phyloP scores from a whole-genome alignment of 2,797 vertebrate species.

The Nyctalus aviator region DNA sequence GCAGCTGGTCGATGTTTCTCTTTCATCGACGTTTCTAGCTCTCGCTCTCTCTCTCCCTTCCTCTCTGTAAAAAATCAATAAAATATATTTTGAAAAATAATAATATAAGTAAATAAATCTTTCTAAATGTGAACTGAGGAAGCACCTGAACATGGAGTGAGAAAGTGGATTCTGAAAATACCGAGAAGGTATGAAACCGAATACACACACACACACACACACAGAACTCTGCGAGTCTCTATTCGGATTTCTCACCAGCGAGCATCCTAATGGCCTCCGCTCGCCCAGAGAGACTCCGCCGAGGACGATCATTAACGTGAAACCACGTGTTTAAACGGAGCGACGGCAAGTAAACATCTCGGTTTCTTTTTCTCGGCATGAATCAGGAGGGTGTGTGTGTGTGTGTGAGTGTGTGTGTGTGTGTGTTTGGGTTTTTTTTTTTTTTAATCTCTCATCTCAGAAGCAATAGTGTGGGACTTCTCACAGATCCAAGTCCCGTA shows the following conservation, averaged over 20 bases:
- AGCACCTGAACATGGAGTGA: not conserved
- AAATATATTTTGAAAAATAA: too few relatives aligned
- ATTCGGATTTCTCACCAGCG: not conserved
- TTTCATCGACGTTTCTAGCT: not conserved
- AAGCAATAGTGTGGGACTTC: slow-evolving; percentile 22
- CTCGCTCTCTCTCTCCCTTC: not conserved
- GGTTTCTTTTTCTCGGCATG: not conserved
- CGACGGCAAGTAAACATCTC: not conserved
- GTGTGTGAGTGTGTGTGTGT: too few relatives aligned
- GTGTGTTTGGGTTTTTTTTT: not conserved
- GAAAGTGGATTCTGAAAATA: not conserved
- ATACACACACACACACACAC: not conserved
- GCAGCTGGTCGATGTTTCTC: too few relatives aligned
- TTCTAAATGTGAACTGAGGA: not conserved
- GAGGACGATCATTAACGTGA: not conserved
- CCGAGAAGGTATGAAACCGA: not conserved
- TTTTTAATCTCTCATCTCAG: not conserved
- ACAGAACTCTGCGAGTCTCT: not conserved
- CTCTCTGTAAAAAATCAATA: too few relatives aligned
- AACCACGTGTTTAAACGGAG: not conserved
- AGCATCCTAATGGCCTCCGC: not conserved
- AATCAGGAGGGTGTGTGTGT: not conserved
- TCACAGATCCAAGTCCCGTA: not conserved
- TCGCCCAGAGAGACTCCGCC: not conserved
- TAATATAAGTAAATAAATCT: too few relatives aligned